Evolutionary conservation across 2,113 vertebrate genomes (phyloP).

Genomic region (Anolis carolinensis): DNA sequence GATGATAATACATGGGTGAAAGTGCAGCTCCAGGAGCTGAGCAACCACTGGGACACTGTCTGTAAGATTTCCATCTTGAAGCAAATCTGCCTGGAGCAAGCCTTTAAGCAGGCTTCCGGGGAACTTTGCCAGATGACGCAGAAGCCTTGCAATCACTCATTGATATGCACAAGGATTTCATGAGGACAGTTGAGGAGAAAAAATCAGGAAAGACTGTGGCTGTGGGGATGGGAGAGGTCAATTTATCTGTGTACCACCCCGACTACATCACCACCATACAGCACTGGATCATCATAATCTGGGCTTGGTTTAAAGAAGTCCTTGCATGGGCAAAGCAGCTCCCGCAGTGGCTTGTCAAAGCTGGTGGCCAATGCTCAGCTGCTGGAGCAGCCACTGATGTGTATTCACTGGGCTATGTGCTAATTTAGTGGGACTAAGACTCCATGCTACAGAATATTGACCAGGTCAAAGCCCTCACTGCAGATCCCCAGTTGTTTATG

Average conservation of each 20-base stretch:
- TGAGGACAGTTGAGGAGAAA: constrained; percentile 97
- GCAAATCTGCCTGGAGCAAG: constrained; percentile 91
- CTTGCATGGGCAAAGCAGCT: no score
- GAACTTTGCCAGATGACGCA: constrained; percentile 91
- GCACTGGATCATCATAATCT: constrained; percentile 99
- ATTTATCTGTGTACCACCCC: constrained; percentile 89
- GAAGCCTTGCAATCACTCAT: constrained; percentile 91
- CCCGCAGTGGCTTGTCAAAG: no score
- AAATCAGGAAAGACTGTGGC: constrained; percentile 87
- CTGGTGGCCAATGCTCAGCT: no score
- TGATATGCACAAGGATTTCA: constrained; percentile 92
- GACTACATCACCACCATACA: constrained; percentile 98
- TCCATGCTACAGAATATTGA: no score
- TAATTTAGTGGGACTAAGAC: no score
- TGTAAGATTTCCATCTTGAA: constrained; percentile 95
- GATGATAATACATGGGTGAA: constrained; percentile 98
- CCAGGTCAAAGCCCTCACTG: no score
- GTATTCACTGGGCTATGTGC: no score
- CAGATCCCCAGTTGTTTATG: constrained; percentile 86
- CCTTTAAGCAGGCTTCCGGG: constrained; percentile 95
- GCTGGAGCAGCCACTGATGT: no score
- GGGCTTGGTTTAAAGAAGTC: constrained; percentile 68
- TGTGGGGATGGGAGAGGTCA: constrained; percentile 91
- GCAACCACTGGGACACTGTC: constrained; percentile 95
- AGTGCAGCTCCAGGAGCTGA: constrained; percentile 96